Evolutionary conservation across 37 sponge, comb jelly and placozoan genomes (phyloP), one percentile per base, ranked within the genome.

Genomic region (Oscarella lobularis): DNA sequence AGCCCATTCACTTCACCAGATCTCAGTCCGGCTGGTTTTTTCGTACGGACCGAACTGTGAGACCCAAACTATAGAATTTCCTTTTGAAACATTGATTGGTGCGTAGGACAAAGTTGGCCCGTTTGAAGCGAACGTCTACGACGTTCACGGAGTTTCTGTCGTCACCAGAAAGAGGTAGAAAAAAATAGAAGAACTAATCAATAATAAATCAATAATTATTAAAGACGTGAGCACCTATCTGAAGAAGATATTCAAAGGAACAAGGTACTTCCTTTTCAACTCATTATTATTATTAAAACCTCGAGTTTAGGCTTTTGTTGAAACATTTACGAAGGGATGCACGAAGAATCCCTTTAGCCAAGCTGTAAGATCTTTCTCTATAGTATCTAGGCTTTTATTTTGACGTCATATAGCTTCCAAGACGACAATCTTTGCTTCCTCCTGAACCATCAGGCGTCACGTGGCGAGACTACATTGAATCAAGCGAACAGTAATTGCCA

Each of bases 111-210:
- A 68, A 33, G 84, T 94, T 30, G 95, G 95, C 20, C 78, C 85
- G 40, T 94, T 90, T 77, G 38, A 74, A 0, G 83, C 95, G 2
- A 77, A 83, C 29, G 95, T 94, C 0, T 89, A 85, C 72, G 76
- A 88, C 65, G 82, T 94, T 39, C 74, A 85, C 0, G 75, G 90
- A 32, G 78, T 94, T 39, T 76, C 83, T 39, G 74, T 94, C 31
- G 84, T 86, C 41, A 82, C 87, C 34, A 81, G 95, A 35, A 94
- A 82, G 65, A 85, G 93, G 89, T 89, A 71, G 39, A 75, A n/a
- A 70, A 35, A n/a, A n/a, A n/a, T n/a, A n/a, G n/a, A n/a, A n/a
- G n/a, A n/a, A n/a, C n/a, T n/a, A n/a, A n/a, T n/a, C n/a, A n/a
- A n/a, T n/a, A n/a, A n/a, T n/a, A n/a, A n/a, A n/a, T n/a, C n/a